These are phyloP conservation scores for Caenorhabditis becei DNA, from an alignment of 2,888 invertebrate genomes.

Conservation along the genomic window DNA sequence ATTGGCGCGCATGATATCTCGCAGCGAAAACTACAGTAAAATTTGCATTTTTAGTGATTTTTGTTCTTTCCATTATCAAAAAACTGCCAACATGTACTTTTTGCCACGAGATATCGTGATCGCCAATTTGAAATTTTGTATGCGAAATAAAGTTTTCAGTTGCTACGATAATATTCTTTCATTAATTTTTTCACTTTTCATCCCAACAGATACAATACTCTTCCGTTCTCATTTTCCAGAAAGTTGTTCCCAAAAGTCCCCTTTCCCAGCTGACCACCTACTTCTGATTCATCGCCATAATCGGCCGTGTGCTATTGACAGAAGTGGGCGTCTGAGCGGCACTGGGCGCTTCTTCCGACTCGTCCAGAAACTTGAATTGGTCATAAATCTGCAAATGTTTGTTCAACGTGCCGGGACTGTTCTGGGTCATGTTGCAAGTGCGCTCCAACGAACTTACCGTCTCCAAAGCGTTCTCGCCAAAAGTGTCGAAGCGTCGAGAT, in stretches of 20 bases:
- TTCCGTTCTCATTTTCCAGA: neutral
- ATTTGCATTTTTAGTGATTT: too few species aligned
- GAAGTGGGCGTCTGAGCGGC: slow-evolving; percentile 58
- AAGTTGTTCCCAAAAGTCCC: neutral
- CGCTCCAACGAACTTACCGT: slow-evolving; percentile 49
- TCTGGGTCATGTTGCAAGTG: neutral
- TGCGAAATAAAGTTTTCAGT: too few species aligned
- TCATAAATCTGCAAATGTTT: slow-evolving; percentile 64
- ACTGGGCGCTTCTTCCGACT: slow-evolving; percentile 60
- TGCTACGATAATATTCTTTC: too few species aligned
- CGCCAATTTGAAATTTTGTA: too few species aligned
- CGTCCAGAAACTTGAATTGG: slow-evolving; percentile 69
- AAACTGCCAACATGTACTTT: too few species aligned
- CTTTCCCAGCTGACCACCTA: too few species aligned
- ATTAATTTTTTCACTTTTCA: too few species aligned
- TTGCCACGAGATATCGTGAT: too few species aligned
- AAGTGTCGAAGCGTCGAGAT: slow-evolving; percentile 64
- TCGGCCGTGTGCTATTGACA: slow-evolving; percentile 50
- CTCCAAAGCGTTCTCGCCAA: slow-evolving; percentile 69
- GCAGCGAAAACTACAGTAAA: too few species aligned
- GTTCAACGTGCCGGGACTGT: neutral
- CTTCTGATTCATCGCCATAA: slow-evolving; percentile 43
- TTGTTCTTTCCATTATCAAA: too few species aligned
- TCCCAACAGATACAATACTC: too few species aligned
- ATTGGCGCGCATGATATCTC: too few species aligned